Evolutionary conservation across 1,140 invertebrate species (phyloP), one percentile per base, ranked within the genome.

Genomic region (Penaeus indicus): DNA sequence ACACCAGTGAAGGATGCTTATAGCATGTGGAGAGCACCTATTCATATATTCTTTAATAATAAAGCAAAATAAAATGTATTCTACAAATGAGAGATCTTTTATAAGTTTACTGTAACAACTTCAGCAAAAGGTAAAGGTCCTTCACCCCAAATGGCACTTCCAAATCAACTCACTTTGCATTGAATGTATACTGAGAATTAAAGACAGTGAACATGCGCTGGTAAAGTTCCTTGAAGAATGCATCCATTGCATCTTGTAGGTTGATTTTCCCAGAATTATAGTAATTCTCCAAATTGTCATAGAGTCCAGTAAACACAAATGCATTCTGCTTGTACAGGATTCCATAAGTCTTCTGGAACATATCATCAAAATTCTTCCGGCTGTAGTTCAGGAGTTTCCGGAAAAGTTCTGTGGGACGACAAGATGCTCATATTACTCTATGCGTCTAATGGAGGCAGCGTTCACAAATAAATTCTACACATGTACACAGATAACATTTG

Each of bases 191-290:
- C 92, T 98, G 97, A 8, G 95, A 94, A 93, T 99, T 99, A 88
- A 99, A 94, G 42, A 99, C 97, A 0, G 95, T 96, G 93, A 99
- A 99, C 97, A 99, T 99, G 92, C 97, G 97, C 93, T 98, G 96
- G 92, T 99, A 98, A 0, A 99, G 95, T 8, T 95, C 96, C 81
- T 95, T 96, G 94, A 99, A 99, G 94, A 99, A 99, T 85, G 95
- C 95, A 91, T 99, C 96, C 95, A 99, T 96, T 27, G 96, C 96
- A 25, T 96, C 95, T 62, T 96, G 95, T 19, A 99, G 94, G 92
- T 98, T 95, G 18, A 96, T 95, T 91, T 96, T 94, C 25, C 97
- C 97, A 89, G 95, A 95, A 4, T 94, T 94, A 93, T 98, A 99
- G 92, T 99, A 99, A 90, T 95, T 95, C 92, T 98, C 97, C 90